Base-by-base conservation (phyloP, 1,140 invertebrate genomes). In the Drosophila nikananu region DNA sequence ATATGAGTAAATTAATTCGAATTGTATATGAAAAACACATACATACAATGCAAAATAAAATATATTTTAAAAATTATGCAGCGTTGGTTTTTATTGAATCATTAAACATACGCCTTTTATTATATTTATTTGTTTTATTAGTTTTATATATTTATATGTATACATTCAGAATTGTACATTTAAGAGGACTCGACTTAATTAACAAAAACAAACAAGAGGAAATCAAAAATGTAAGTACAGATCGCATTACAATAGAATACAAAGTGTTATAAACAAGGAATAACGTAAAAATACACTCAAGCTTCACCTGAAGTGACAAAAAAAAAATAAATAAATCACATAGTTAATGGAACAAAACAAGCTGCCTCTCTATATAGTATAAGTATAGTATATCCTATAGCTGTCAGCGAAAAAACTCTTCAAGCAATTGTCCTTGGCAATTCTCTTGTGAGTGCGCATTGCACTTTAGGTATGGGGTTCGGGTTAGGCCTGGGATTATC, bases 31-130 rank as follows among this genome's bases (percentile, higher is more conserved):
- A 32, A 48, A 81, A 61, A 75, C 72, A 65, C 80, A 75, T 78
- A 61, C 80, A 81, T 78, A 77, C 52, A 68, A 61, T 41, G 51
- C 80, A 77, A 83, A 83, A 87, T 84, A 87, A 83, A 89, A 84
- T 91, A 91, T 91, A 91, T 91, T 91, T 91, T 91, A 91, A 91
- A 86, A 77, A 64, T 89, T 64, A 72, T 10, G 1, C 1, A 17
- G 17, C 3, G 12, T 17, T 21, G 13, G 17, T 13, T 2, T 41
- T 21, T 19, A n/a, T 6, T n/a, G 9, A 42, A 19, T 42, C 17
- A 41, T 42, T 10, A n/a, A 9, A 42, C 32, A 42, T 10, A 12
- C 42, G 0, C 13, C 5, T 12, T 44, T 5, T 19, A 12, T 9
- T 6, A 5, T 8, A 19, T 17, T 17, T 12, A 51, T 12, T 60